Evolutionary conservation across 2,113 vertebrate species (phyloP).

Genomic region (Australoheros scitulus): DNA sequence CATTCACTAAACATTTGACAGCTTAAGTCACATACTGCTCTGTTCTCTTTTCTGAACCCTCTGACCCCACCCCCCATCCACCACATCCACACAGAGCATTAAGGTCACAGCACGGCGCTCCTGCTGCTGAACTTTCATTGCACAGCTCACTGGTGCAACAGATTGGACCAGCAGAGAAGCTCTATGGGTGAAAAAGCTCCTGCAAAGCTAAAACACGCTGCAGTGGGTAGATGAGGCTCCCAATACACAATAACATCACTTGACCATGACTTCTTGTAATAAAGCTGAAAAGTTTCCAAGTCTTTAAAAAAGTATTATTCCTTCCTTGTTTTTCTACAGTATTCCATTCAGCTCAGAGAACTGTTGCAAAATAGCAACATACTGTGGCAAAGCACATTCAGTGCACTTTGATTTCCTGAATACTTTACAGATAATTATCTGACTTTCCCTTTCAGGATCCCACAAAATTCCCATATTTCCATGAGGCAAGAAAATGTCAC

Average conservation of each 20-base stretch:
- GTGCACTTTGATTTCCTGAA: background rate
- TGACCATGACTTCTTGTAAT: slow-evolving; percentile 5
- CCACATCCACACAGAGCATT: background rate
- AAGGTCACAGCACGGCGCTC: slow-evolving; percentile 44
- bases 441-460: background rate
- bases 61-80: background rate
- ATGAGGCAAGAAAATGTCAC: background rate
- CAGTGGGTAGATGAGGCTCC: slow-evolving; percentile 8
- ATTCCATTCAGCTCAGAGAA: background rate
- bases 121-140: slow-evolving; percentile 52
- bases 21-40: slow-evolving; percentile 12
- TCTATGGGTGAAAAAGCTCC: slow-evolving; percentile 35
- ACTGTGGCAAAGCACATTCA: background rate
- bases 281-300: slow-evolving; percentile 6
- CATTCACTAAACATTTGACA: background rate
- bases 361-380: background rate
- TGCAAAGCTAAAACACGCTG: slow-evolving; percentile 36
- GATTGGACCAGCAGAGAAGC: slow-evolving; percentile 56
- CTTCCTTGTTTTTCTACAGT: background rate
- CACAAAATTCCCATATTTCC: background rate
- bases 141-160: slow-evolving; percentile 65
- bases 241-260: background rate
- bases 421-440: background rate
- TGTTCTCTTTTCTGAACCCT: background rate
- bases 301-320: background rate